Base-by-base conservation (phyloP, 2,113 vertebrate species). In the Epinephelus moara region DNA sequence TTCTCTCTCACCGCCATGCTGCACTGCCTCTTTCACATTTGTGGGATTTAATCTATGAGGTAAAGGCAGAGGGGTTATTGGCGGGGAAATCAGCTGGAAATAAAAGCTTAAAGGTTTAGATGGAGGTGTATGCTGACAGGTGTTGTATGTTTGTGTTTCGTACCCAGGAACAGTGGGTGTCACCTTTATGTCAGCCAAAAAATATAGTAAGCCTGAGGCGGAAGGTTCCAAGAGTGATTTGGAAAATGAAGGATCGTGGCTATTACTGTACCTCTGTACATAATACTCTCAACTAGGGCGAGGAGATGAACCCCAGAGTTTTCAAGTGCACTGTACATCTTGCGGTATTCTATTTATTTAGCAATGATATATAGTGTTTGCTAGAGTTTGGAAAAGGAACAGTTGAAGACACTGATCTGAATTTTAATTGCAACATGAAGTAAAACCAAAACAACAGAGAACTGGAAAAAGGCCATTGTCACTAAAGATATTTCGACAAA, bases 91-190 rank as follows among this genome's bases (percentile, higher is more conserved):
- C 59, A 45, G 50, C 14, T 42, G 55, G 42, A 71, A 81, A 66
- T 76, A 50, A 61, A 80, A 71, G 40, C 18, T 70, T 52, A 57
- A 62, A 64, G 42, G 47, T 78, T 60, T 57, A 50, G 27, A 53
- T 15, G 9, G 8, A 75, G 37, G 14, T 18, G 37, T 30, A 4
- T 40, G n/a, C 61, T 60, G 42, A 67, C 45, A 47, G 19, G 5
- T 30, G 52, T 6, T 27, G 60, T 53, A 10, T 55, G 73, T 40
- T 40, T 18, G 19, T 72, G n/a, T 68, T 50, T 45, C 42, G 23
- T 27, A 68, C 25, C 18, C 11, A 25, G 33, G 11, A 47, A 47
- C n/a, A 66, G 8, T 12, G 4, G 19, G 3, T 37, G 37, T 10
- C 23, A 45, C 18, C 30, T 19, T 17, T 18, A 19, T 1, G 2